These are phyloP conservation scores for Chauna torquata DNA, from an alignment of 2,113 vertebrate species.

Conservation along the genomic window DNA sequence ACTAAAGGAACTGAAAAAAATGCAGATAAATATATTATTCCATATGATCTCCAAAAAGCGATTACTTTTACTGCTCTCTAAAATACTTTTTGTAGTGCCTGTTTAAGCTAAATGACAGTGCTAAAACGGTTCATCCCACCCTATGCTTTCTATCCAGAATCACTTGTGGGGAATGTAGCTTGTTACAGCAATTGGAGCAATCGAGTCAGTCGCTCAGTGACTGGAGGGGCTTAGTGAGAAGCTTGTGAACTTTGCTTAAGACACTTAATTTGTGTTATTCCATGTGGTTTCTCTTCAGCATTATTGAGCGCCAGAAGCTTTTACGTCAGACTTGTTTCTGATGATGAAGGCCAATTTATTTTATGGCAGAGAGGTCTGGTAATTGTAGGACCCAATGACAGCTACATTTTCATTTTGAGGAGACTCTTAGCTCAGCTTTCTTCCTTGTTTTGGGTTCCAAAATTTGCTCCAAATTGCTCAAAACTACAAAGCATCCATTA, in stretches of 20 bases:
- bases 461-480: neutral
- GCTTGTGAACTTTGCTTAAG: constrained; percentile 17
- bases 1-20: neutral
- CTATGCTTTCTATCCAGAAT: neutral
- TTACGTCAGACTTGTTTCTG: constrained; percentile 27
- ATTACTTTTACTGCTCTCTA: neutral
- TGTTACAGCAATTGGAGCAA: neutral
- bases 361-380: neutral
- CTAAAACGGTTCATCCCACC: neutral
- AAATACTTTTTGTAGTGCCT: neutral
- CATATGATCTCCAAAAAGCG: neutral
- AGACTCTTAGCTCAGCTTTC: neutral
- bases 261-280: constrained; percentile 51
- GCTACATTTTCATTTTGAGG: neutral
- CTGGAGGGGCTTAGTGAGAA: constrained; percentile 27
- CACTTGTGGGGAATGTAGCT: constrained; percentile 11
- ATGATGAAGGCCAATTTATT: neutral
- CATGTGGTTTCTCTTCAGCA: neutral
- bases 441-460: neutral
- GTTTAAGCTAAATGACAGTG: neutral
- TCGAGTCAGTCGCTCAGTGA: neutral
- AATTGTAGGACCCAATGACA: neutral
- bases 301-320: neutral
- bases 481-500: neutral
- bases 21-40: neutral